These are phyloP conservation scores for Listronotus oregonensis DNA, from an alignment of 1,140 invertebrate genomes.

Conservation along the genomic window DNA sequence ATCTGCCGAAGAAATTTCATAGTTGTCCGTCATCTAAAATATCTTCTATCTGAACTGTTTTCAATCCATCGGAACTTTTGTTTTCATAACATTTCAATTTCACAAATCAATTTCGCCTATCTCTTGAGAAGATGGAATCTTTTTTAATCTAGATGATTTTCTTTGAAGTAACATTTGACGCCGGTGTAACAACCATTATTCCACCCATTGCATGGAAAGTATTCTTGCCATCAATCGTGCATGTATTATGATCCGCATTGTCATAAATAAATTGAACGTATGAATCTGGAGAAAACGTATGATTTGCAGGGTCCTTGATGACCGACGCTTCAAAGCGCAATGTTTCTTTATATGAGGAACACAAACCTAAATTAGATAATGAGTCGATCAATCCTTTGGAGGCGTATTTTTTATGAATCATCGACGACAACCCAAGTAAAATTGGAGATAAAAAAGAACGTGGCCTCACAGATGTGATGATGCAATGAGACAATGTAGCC, in stretches of 20 bases:
- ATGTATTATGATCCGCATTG: conserved; percentile 9
- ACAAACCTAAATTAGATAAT: conserved; percentile 28
- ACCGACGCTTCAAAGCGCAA: conserved; percentile 23
- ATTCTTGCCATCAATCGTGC: conserved; percentile 23
- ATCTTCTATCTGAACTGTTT: conserved; percentile 6
- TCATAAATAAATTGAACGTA: conserved; percentile 19
- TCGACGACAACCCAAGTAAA: conserved; percentile 27
- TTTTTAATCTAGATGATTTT: conserved; percentile 9
- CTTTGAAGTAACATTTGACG: conserved; percentile 6
- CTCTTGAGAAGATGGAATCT: conserved; percentile 14
- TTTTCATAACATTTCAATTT: conserved; percentile 19
- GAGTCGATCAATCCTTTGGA: conserved; percentile 20
- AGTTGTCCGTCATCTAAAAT: conserved; percentile 3
- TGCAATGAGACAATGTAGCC: conserved; percentile 21
- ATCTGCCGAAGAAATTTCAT: conserved; percentile 10
- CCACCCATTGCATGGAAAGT: conserved; percentile 26
- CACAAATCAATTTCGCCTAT: conserved; percentile 17
- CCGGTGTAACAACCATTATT: conserved; percentile 15
- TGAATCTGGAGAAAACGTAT: conserved; percentile 13
- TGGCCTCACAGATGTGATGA: conserved; percentile 25
- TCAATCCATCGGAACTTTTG: conserved; percentile 17
- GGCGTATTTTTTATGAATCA: conserved; percentile 27
- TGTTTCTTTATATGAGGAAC: conserved; percentile 26
- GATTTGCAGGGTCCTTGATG: conserved; percentile 20
- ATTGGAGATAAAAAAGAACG: conserved; percentile 32